phyloP scores from a whole-genome alignment of 2,797 vertebrate genomes.

The Lagodon rhomboides region DNA sequence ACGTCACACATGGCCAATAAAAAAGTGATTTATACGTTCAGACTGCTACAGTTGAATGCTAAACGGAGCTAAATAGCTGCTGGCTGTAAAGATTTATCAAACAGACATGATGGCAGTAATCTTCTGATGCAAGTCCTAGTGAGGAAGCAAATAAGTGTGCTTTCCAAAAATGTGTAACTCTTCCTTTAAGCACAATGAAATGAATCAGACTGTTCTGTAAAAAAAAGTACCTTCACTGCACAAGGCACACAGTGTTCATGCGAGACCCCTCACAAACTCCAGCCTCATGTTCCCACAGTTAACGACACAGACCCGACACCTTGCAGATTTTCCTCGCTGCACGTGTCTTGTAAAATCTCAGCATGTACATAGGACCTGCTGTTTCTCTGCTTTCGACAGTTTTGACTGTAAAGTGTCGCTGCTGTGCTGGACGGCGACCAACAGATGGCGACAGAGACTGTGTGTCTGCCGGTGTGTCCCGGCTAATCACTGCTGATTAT shows the following conservation, averaged over 20 bases:
- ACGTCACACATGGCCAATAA: too few relatives aligned
- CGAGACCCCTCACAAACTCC: neutral
- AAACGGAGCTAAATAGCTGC: too few relatives aligned
- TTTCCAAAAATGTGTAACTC: neutral
- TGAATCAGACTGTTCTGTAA: neutral
- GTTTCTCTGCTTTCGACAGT: neutral
- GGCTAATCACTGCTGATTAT: neutral
- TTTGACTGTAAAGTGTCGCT: constrained; percentile 6
- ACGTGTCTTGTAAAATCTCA: neutral
- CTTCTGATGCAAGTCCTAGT: neutral
- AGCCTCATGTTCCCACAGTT: constrained; percentile 2
- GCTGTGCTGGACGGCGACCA: constrained; percentile 49
- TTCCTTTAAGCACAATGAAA: neutral
- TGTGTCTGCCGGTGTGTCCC: neutral
- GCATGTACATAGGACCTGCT: neutral
- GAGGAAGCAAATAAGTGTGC: neutral
- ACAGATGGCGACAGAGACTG: constrained; percentile 76
- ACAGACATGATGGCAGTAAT: neutral
- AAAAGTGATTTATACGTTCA: too few relatives aligned
- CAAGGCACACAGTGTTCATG: neutral
- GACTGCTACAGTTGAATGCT: neutral
- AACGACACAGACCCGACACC: constrained; percentile 11
- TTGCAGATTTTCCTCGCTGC: constrained; percentile 2
- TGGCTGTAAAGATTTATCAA: neutral
- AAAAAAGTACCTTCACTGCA: neutral